A percentile compares a stretch with the other conserved stretches of the same genome.
phyloP scores from a whole-genome alignment of 2,888 invertebrate genomes.

The Drosophila nigritarsus region DNA sequence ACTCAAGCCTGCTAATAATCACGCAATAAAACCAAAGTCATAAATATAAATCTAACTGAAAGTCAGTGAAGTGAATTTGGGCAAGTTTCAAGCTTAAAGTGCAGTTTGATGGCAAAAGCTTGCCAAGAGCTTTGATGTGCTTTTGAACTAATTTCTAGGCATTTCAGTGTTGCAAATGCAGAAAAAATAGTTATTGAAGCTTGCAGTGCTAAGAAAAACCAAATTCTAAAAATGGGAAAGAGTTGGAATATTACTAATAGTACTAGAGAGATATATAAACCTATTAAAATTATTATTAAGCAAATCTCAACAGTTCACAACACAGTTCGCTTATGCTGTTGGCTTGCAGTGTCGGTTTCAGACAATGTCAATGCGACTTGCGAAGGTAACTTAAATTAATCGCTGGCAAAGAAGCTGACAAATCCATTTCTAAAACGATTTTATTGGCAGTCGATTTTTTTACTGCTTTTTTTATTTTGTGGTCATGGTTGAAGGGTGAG shows the following conservation, averaged over 20 bases:
- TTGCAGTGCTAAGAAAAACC: too few species aligned
- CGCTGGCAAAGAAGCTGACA: slow-evolving; percentile 60
- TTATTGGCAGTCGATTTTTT: slow-evolving; percentile 45
- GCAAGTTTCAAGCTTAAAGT: background rate
- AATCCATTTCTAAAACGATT: slow-evolving; percentile 56
- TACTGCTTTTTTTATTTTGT: background rate
- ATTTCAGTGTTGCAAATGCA: background rate
- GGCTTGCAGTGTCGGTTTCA: slow-evolving; percentile 1
- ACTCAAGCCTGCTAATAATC: background rate
- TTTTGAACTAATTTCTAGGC: background rate
- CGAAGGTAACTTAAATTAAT: slow-evolving; percentile 58
- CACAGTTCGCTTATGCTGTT: background rate
- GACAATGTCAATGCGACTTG: slow-evolving; percentile 12
- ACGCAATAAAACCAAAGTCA: background rate
- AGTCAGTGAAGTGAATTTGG: background rate
- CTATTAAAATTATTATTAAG: background rate
- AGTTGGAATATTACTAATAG: too few species aligned
- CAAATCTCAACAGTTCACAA: background rate
- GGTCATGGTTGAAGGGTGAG: background rate
- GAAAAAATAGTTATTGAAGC: too few species aligned
- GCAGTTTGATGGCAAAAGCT: background rate
- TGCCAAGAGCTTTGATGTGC: background rate
- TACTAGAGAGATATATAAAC: background rate
- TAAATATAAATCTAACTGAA: background rate
- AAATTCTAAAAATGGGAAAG: too few species aligned